These are phyloP conservation scores for Acomys russatus DNA, from an alignment of 2,797 vertebrate species.

Conservation along the genomic window DNA sequence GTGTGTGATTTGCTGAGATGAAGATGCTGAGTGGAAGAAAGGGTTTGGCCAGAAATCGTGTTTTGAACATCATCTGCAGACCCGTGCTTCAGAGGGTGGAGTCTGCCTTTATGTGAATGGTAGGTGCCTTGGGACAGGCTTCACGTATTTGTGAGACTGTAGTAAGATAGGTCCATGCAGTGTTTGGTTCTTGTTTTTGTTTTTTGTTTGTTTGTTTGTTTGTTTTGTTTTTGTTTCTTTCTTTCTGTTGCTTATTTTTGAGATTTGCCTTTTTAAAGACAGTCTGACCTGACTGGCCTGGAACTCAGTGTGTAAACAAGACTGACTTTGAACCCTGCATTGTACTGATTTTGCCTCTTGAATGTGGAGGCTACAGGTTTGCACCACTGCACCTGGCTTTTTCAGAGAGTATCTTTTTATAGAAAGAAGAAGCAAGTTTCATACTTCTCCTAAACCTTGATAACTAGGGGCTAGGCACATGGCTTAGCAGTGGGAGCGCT, in stretches of 20 bases:
- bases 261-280: neutral
- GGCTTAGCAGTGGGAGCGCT: neutral
- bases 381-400: neutral
- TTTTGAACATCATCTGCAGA: neutral
- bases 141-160: neutral
- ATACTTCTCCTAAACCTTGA: conserved; percentile 23
- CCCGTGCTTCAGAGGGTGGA: neutral
- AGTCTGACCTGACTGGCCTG: neutral
- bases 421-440: conserved; percentile 8
- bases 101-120: conserved; percentile 27
- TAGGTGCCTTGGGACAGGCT: neutral
- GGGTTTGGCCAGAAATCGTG: conserved; percentile 20
- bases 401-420: neutral
- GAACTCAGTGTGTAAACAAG: neutral
- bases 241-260: neutral
- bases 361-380: neutral
- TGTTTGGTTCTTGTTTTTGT: neutral
- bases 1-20: conserved; percentile 40
- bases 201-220: neutral
- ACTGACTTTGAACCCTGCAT: neutral
- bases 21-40: conserved; percentile 12
- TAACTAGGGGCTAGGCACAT: neutral
- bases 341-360: neutral
- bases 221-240: neutral
- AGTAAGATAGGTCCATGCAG: neutral